Conservation (phyloP, 2,797 vertebrate genomes). For the Halcyon chelicuti region DNA sequence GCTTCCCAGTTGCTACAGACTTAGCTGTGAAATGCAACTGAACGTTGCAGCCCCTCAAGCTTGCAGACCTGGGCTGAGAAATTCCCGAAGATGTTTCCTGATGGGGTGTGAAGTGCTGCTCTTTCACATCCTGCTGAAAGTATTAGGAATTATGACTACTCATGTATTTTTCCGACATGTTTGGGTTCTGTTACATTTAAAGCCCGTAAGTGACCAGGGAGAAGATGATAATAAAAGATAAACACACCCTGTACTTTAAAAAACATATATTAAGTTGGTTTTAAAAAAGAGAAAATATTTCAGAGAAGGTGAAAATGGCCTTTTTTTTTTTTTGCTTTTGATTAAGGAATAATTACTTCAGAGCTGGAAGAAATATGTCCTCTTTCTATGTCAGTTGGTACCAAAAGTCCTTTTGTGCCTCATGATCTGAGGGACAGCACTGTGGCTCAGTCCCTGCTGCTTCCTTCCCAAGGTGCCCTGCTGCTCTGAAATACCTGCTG, state of each 20-base stretch:
- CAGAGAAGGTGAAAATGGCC: not conserved
- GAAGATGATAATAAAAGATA: not conserved
- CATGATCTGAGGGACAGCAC: not conserved
- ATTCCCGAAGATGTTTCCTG: not conserved
- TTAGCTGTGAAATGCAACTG: not conserved
- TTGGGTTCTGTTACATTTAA: not conserved
- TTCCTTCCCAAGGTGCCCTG: not conserved
- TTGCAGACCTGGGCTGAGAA: not conserved
- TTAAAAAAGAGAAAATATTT: not conserved
- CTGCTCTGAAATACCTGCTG: not conserved
- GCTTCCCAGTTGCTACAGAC: not conserved
- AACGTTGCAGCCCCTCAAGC: not conserved
- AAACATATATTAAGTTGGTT: not conserved
- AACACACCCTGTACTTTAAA: not conserved
- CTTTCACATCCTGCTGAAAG: not conserved
- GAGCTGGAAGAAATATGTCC: conserved; percentile 19
- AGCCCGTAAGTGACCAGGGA: not conserved
- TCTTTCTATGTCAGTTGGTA: not conserved
- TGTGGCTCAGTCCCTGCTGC: not conserved
- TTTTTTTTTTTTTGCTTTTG: not conserved
- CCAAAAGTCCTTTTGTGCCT: not conserved
- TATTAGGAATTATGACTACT: not conserved
- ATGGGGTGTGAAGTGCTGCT: not conserved
- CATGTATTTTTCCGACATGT: not conserved
- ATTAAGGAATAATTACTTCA: not conserved